Evolutionary conservation across 2,113 vertebrate species (phyloP).

Genomic region (Oryzias woworae): DNA sequence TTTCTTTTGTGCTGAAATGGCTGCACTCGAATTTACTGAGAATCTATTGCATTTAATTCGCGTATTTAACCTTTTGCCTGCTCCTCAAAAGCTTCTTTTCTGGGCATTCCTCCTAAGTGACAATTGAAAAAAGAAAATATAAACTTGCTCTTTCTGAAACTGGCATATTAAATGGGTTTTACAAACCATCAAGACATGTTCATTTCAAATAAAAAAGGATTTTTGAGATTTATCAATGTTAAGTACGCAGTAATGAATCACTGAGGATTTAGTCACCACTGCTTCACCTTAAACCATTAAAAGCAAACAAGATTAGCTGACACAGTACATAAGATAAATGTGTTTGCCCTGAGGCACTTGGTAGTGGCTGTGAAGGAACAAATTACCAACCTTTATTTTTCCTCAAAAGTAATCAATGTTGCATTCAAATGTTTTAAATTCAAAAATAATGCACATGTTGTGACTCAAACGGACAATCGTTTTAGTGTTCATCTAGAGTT

Average conservation of each 20-base stretch:
- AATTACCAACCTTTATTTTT: constrained; percentile 43
- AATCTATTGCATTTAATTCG: not conserved
- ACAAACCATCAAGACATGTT: not conserved
- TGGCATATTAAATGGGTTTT: constrained; percentile 19
- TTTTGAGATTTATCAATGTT: constrained; percentile 17
- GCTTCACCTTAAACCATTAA: constrained; percentile 29
- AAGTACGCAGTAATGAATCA: constrained; percentile 23
- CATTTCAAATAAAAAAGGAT: not conserved
- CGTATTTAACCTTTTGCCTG: not conserved
- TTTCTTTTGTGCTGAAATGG: constrained; percentile 3
- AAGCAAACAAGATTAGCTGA: constrained; percentile 23
- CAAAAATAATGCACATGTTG: constrained; percentile 65
- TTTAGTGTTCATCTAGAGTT: constrained; percentile 59
- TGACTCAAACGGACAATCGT: constrained; percentile 54
- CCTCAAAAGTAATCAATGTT: constrained; percentile 39
- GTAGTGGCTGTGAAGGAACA: constrained; percentile 54
- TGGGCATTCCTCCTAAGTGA: not conserved
- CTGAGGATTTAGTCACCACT: constrained; percentile 32
- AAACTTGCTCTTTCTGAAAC: constrained; percentile 1
- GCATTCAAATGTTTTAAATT: constrained; percentile 65
- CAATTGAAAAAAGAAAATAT: not conserved
- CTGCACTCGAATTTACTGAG: constrained; percentile 6
- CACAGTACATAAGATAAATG: constrained; percentile 54
- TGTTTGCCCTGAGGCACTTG: constrained; percentile 70
- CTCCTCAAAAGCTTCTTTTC: constrained; percentile 7